These are phyloP conservation scores for Oxystoma pomonae DNA, from an alignment of 2,888 invertebrate genomes.

Conservation along the genomic window DNA sequence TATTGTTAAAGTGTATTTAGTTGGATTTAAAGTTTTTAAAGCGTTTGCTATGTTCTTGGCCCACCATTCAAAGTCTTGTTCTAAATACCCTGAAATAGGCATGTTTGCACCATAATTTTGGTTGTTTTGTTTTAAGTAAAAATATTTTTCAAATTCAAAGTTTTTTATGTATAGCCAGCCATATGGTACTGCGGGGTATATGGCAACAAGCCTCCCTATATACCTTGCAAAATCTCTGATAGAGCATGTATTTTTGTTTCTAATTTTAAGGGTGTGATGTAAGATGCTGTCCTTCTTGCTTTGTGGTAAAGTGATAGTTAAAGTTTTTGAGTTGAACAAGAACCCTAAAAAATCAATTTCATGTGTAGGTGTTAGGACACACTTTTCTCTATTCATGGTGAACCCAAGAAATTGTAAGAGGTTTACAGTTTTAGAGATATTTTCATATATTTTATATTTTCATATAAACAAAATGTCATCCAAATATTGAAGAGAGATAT, in stretches of 20 bases:
- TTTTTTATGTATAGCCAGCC: neutral
- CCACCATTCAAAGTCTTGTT: neutral
- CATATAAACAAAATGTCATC: neutral
- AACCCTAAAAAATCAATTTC: neutral
- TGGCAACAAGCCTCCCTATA: no score
- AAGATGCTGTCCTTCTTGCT: neutral
- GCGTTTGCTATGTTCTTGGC: neutral
- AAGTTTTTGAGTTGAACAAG: neutral
- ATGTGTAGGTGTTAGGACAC: neutral
- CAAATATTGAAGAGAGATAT: no score
- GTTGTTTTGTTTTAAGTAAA: neutral
- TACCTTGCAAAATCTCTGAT: no score
- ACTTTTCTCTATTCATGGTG: neutral
- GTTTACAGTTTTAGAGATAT: neutral
- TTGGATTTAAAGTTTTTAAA: no score
- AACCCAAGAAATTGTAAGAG: neutral
- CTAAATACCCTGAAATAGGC: no score
- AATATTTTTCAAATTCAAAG: neutral
- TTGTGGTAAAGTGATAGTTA: neutral
- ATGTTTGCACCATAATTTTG: no score
- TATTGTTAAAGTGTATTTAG: constrained; percentile 14
- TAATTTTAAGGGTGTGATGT: no score
- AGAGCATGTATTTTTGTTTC: no score
- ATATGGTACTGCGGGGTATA: no score
- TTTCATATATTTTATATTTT: neutral